Evolutionary conservation across 2,113 vertebrate genomes (phyloP).

Genomic region (Eulacestoma nigropectus): DNA sequence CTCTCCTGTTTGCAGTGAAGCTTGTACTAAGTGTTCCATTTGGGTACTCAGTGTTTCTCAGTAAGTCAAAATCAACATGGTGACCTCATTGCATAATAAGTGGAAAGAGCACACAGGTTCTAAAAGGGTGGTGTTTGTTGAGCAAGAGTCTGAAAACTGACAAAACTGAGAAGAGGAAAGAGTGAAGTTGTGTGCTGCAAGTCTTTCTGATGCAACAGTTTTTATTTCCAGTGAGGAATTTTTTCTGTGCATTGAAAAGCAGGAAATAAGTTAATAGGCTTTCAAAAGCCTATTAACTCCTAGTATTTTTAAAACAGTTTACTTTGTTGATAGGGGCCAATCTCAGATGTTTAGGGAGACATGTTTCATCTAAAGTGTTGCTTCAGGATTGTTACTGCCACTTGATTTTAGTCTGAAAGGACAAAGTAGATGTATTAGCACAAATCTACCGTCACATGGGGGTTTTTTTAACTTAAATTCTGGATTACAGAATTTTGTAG

Average conservation of each 20-base stretch:
- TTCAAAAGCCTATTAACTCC: neutral
- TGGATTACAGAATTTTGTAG: neutral
- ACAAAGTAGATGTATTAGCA: neutral
- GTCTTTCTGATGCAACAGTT: neutral
- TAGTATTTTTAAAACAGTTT: neutral
- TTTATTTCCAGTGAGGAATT: neutral
- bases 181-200: neutral
- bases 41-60: neutral
- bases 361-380: neutral
- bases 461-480: neutral
- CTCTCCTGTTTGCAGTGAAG: neutral
- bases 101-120: neutral
- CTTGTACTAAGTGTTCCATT: neutral
- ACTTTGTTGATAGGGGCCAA: neutral
- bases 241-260: neutral
- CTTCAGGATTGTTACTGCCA: neutral
- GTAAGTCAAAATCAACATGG: neutral
- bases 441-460: neutral
- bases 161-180: neutral
- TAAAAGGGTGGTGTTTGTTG: neutral
- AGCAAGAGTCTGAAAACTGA: neutral
- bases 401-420: neutral
- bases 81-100: neutral
- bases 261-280: neutral
- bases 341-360: neutral